Evolutionary conservation across 2,113 vertebrate species (phyloP).

Genomic region (pig (Sus scrofa)): DNA sequence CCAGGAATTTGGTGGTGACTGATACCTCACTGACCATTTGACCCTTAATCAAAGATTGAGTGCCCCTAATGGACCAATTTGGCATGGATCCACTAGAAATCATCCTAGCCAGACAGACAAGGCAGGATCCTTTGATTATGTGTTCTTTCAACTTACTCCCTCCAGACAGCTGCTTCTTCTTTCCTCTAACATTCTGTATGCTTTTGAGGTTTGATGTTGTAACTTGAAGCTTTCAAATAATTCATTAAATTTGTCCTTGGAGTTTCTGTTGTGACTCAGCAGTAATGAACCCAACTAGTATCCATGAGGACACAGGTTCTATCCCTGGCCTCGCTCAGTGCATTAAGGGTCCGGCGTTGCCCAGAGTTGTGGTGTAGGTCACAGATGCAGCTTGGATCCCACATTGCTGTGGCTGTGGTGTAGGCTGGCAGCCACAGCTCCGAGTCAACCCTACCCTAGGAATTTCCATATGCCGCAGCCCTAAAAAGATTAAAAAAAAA

Average conservation of each 20-base stretch:
- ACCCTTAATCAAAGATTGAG: background rate
- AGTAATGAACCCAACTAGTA: no score
- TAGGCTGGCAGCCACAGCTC: no score
- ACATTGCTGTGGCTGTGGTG: no score
- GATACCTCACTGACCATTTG: background rate
- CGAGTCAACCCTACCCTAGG: no score
- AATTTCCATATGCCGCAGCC: no score
- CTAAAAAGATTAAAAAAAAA: no score
- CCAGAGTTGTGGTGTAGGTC: no score
- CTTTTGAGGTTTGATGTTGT: conserved; percentile 14
- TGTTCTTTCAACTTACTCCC: background rate
- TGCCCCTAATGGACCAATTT: background rate
- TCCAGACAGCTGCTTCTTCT: background rate
- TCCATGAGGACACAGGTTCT: no score
- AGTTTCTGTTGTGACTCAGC: no score
- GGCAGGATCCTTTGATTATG: background rate
- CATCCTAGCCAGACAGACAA: background rate
- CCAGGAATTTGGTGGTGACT: background rate
- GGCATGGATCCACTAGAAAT: background rate
- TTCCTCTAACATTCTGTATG: background rate
- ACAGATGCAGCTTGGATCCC: no score
- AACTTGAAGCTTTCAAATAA: conserved; percentile 20
- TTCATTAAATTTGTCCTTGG: background rate
- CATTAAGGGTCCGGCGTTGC: no score
- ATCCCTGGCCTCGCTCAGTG: no score